phyloP scores from a whole-genome alignment of 2,797 vertebrate genomes.

The Pangasius sanitwongsei region DNA sequence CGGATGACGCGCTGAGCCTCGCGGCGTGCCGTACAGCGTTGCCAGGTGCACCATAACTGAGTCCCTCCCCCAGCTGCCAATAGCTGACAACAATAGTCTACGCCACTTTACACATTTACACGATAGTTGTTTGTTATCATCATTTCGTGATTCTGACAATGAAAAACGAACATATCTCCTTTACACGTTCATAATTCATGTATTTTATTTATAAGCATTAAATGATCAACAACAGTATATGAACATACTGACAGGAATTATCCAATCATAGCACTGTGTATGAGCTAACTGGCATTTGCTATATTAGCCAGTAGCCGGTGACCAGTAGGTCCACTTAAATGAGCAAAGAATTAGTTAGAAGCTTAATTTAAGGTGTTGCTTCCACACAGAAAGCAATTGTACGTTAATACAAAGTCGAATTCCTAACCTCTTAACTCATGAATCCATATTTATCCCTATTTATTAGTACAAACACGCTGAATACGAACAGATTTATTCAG shows the following conservation, averaged over 20 bases:
- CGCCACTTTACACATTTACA: too few relatives aligned
- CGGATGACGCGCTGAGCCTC: conserved; percentile 51
- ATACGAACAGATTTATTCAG: too few relatives aligned
- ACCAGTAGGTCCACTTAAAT: neutral
- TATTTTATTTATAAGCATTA: neutral
- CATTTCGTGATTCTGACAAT: neutral
- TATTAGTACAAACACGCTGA: too few relatives aligned
- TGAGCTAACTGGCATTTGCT: neutral
- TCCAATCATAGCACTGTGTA: neutral
- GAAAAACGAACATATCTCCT: too few relatives aligned
- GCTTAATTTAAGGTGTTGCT: neutral
- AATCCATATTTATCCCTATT: too few relatives aligned
- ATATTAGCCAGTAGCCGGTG: neutral
- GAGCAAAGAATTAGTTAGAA: too few relatives aligned
- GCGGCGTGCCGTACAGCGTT: conserved; percentile 47
- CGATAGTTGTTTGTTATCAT: too few relatives aligned
- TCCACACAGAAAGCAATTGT: too few relatives aligned
- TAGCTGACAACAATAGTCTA: too few relatives aligned
- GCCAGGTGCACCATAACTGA: conserved; percentile 7
- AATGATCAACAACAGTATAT: neutral
- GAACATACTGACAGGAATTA: neutral
- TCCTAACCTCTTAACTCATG: too few relatives aligned
- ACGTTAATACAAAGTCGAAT: too few relatives aligned
- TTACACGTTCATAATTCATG: neutral
- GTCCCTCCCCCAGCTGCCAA: conserved; percentile 11